These are phyloP conservation scores for Plebejus argus DNA, from an alignment of 2,888 invertebrate genomes.

Conservation along the genomic window DNA sequence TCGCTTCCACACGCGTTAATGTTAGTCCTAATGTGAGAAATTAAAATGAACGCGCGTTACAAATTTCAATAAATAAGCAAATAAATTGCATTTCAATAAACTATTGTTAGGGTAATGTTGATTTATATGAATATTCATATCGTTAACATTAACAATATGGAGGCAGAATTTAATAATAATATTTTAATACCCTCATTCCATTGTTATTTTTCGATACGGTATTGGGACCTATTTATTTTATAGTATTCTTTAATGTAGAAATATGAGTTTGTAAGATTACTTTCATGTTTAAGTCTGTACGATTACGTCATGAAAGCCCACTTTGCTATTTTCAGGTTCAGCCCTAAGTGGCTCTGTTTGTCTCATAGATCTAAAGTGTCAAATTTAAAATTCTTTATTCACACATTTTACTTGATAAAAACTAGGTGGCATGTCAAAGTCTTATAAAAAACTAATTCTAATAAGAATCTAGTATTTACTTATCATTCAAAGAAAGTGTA, in stretches of 20 bases:
- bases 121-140: constrained; percentile 81
- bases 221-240: background rate
- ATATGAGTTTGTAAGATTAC: background rate
- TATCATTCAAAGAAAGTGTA: background rate
- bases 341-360: background rate
- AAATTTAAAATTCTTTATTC: background rate
- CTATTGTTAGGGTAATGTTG: constrained; percentile 71
- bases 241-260: constrained; percentile 1
- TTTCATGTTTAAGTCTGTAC: background rate
- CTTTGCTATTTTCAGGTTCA: background rate
- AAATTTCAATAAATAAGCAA: constrained; percentile 79
- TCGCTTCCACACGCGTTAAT: constrained; percentile 56
- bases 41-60: constrained; percentile 67
- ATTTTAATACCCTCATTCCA: constrained; percentile 15
- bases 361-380: background rate
- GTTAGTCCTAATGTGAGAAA: constrained; percentile 49
- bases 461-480: background rate
- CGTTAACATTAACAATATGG: constrained; percentile 41
- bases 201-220: constrained; percentile 28
- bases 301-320: no score
- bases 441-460: background rate
- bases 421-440: background rate
- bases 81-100: constrained; percentile 77
- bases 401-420: background rate
- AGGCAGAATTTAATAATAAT: constrained; percentile 15